Percentiles rank a stretch among this genome's conserved stretches.
These are phyloP conservation scores for Ariolimax columbianus DNA, from an alignment of 2,888 invertebrate genomes.

Conservation along the genomic window DNA sequence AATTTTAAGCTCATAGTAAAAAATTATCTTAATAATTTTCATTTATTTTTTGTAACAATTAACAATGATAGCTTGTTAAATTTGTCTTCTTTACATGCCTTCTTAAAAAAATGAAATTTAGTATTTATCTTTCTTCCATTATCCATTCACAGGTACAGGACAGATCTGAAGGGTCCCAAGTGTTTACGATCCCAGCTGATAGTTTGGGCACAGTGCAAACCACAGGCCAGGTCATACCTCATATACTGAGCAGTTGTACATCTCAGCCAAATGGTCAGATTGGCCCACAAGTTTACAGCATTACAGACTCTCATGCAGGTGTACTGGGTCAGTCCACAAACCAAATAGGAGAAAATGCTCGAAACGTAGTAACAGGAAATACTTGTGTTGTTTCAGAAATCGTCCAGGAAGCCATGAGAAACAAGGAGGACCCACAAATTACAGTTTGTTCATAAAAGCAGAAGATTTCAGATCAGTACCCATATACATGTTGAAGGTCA, in stretches of 20 bases:
- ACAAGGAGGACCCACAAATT: not conserved
- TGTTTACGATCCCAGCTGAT: conserved; percentile 8
- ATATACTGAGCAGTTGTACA: not conserved
- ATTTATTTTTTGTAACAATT: too few relatives aligned
- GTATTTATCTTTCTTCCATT: too few relatives aligned
- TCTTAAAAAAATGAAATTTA: not conserved
- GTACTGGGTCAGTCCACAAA: not conserved
- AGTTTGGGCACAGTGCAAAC: conserved; percentile 3
- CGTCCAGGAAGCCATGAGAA: not conserved
- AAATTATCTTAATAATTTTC: too few relatives aligned
- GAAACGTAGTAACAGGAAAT: not conserved
- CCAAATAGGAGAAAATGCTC: not conserved
- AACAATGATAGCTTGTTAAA: too few relatives aligned
- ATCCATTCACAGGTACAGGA: conserved; percentile 1
- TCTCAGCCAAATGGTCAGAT: not conserved
- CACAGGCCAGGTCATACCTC: not conserved
- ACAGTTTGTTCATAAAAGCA: not conserved
- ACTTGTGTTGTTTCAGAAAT: not conserved
- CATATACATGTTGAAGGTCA: too few relatives aligned
- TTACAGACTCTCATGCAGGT: not conserved
- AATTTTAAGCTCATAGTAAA: too few relatives aligned
- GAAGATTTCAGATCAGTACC: too few relatives aligned
- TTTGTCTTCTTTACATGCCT: too few relatives aligned
- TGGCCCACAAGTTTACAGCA: conserved; percentile 23
- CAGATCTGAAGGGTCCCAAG: not conserved